Base-by-base conservation (phyloP, 2,797 vertebrate species). In the Denticeps clupeoides region DNA sequence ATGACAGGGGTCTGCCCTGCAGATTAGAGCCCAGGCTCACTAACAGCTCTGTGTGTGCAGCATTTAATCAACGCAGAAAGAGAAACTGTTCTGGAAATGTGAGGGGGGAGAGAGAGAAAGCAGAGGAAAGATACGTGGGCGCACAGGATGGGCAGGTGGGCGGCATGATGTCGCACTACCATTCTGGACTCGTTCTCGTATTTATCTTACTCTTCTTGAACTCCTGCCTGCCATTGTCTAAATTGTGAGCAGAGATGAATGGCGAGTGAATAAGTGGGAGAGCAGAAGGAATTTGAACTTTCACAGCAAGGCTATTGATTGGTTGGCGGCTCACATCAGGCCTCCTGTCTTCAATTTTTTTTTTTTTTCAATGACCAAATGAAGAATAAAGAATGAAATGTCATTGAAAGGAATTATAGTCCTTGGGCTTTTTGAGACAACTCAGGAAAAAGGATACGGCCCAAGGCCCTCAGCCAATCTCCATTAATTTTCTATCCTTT, bases 1-100 rank as follows among this genome's bases (percentile, higher is more conserved):
- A 69, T 70, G 59, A 68, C 63, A 55, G 54, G 57, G 45, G 52
- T 48, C 46, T 53, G 52, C 42, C 15, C 12, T 57, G 50, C 18
- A 38, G 35, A 38, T 38, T 38, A 38, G 35, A 8, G 35, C 16
- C 9, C 18, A 24, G 7, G 16, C 24, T 25, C 35, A 3, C 18
- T 9, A 35, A 19, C 35, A 35, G 35, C 35, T 38, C 16, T 38
- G 35, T 38, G 38, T 38, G 35, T 38, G 35, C 35, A 38, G 38
- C 35, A 38, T 38, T 35, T 38, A 38, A 52, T 53, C 45, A 45
- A 47, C 28, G 50, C 35, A 45, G 41, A 42, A 22, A 46, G 23
- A 49, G 27, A 26, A 50, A 13, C 33, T 25, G 23, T 54, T 23
- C 50, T 21, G 19, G 3, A 18, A 45, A 15, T 53, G 38, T 31